Base-by-base conservation (phyloP, 2,797 vertebrate species). In the Gambusia yucatana region DNA sequence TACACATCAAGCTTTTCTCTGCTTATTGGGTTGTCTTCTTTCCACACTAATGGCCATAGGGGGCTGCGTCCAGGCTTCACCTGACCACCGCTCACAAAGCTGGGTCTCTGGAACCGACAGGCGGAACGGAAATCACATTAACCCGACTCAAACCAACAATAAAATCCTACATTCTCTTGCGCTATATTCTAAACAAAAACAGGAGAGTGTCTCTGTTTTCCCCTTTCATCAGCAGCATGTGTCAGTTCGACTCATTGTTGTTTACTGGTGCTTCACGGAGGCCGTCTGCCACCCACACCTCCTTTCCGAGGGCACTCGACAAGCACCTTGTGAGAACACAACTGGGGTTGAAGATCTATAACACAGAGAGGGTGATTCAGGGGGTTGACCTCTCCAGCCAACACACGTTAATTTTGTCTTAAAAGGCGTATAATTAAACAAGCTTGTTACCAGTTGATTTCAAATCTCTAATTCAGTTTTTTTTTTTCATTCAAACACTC, bases 111-210 rank as follows among this genome's bases (percentile, higher is more conserved):
- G 93, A 96, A 94, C 92, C 93, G 94, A 96, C 95, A 96, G 92
- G 95, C 95, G 94, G 93, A 96, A 96, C 92, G 77, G 91, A 96
- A 96, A 96, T 96, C 94, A 87, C 93, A 96, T 95, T 95, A 96
- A 95, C 94, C 93, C 91, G 88, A 83, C 88, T 91, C 89, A 79
- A 93, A 94, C 93, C 91, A 89, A 93, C 4, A 94, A 94, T 88
- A 82, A 90, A 92, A 92, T 87, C 83, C 86, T 81, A 77, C 82
- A 79, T 92, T 83, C 86, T 86, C 82, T 80, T 82, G 79, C 84
- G 87, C 87, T 86, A 87, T 90, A 91, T 87, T 92, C 84, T 88
- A 90, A 91, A 91, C 90, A 92, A 92, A 92, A 91, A 91, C 88
- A 86, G 80, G 79, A 86, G 89, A 86, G 86, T 89, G 85, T 89